Base-by-base conservation (phyloP, 2,888 invertebrate species). In the Pseudococcus viburni region DNA sequence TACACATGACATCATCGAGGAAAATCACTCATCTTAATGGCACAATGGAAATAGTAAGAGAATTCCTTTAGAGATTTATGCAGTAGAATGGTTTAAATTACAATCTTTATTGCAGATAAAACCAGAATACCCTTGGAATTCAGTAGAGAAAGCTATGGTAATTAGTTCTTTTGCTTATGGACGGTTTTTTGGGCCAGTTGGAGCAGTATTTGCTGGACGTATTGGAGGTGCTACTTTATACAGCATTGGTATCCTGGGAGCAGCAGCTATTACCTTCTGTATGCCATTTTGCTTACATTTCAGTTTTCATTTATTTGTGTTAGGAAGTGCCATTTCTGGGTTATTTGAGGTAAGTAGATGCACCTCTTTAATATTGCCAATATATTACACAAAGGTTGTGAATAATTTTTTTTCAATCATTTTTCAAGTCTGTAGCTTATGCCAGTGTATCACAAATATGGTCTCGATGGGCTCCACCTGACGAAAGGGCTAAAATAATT, bases 341-440 rank as follows among this genome's bases (percentile, higher is more conserved):
- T 22, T 73, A n/a, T 59, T 86, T 22, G 64, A 86, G 73, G 86
- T 86, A 86, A 39, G 55, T n/a, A 59, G n/a, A n/a, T n/a, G n/a
- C n/a, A n/a, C n/a, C n/a, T n/a, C n/a, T n/a, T n/a, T n/a, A n/a
- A n/a, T n/a, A n/a, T n/a, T n/a, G n/a, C n/a, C n/a, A n/a, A n/a
- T n/a, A n/a, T n/a, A n/a, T n/a, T n/a, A 33, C 3, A 33, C 26
- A 33, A 33, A 33, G 26, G 26, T 33, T 19, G 5, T 22, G 19
- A 9, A 64, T 64, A 22, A 64, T 64, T 64, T 19, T 22, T 33
- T 3, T 33, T 33, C 26, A 9, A 33, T 77, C 2, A 46, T 46
- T 39, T 42, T 42, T 42, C n/a, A 59, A 80, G 80, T 39, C 80
- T 12, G 12, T 80, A 42, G 42, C 80, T 42, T 39, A 39, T 80